Conservation (phyloP, 2,888 invertebrate species). For the Platynereis dumerilii region DNA sequence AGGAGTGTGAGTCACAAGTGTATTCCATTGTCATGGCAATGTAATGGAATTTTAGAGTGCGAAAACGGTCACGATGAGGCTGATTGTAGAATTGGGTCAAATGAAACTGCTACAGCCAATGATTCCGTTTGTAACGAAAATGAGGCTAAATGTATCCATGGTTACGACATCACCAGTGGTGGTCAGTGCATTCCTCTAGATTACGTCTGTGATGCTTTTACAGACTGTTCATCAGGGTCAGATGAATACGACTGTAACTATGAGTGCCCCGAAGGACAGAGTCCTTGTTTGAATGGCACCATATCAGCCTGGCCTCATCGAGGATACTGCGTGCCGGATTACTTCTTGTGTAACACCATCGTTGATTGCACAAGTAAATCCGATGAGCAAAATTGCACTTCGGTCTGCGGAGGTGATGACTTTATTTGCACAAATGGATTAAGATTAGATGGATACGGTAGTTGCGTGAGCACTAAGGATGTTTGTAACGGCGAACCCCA, state of each 20-base stretch:
- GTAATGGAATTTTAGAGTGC: constrained; percentile 20
- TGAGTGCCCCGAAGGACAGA: constrained; percentile 10
- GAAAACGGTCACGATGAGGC: constrained; percentile 13
- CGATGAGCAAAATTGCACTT: too few relatives aligned
- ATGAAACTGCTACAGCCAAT: not conserved
- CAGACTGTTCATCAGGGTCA: constrained; percentile 26
- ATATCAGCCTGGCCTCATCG: too few relatives aligned
- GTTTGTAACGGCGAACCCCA: not conserved
- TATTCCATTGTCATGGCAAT: constrained; percentile 18
- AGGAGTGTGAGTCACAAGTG: constrained; percentile 12
- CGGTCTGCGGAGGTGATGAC: too few relatives aligned
- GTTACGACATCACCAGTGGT: constrained; percentile 8
- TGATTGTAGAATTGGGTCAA: not conserved
- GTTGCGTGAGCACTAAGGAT: too few relatives aligned
- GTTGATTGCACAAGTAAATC: too few relatives aligned
- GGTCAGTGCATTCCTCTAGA: constrained; percentile 5
- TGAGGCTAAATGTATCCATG: constrained; percentile 19
- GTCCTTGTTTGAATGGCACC: constrained; percentile 21
- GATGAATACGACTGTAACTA: constrained; percentile 28
- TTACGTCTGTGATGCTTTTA: constrained; percentile 20
- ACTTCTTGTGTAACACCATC: too few relatives aligned
- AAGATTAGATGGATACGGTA: too few relatives aligned
- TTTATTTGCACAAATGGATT: too few relatives aligned
- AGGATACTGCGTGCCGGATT: too few relatives aligned
- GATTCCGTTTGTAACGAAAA: constrained; percentile 5